Conservation (phyloP, 2,113 vertebrate species). For the Sander lucioperca region DNA sequence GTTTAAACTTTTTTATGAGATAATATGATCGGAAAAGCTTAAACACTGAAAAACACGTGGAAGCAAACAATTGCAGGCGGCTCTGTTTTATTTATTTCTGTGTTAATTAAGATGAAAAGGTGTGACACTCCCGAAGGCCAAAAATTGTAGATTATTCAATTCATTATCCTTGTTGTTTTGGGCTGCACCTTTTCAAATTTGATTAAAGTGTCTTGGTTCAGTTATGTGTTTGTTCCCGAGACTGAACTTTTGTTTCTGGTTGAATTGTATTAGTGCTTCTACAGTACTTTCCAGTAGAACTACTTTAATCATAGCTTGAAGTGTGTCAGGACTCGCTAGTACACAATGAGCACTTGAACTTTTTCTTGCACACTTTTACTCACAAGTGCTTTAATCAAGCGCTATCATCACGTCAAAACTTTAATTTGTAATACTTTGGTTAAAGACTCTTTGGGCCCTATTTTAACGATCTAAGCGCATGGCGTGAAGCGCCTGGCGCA, state of each 20-base stretch:
- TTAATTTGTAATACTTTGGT: no score
- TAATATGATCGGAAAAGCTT: conserved; percentile 45
- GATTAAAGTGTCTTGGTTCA: not conserved
- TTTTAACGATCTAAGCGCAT: no score
- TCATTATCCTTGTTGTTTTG: not conserved
- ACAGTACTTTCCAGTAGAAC: not conserved
- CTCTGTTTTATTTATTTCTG: conserved; percentile 12
- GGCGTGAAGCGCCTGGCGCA: no score
- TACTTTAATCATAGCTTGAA: not conserved
- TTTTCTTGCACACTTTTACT: not conserved
- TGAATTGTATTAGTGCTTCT: not conserved
- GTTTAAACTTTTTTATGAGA: conserved; percentile 61
- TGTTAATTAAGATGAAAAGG: not conserved
- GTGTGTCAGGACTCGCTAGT: not conserved
- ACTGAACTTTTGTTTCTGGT: conserved; percentile 8
- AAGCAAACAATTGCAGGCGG: conserved; percentile 12
- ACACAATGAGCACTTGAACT: not conserved
- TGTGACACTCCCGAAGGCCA: not conserved
- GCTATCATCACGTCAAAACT: no score
- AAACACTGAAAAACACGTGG: conserved; percentile 7
- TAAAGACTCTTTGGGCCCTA: no score
- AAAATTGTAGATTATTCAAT: not conserved
- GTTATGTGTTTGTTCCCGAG: not conserved
- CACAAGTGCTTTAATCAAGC: no score
- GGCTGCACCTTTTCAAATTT: not conserved